These are phyloP conservation scores for Myotis vivesi DNA, from an alignment of 2,797 vertebrate genomes.

Conservation along the genomic window DNA sequence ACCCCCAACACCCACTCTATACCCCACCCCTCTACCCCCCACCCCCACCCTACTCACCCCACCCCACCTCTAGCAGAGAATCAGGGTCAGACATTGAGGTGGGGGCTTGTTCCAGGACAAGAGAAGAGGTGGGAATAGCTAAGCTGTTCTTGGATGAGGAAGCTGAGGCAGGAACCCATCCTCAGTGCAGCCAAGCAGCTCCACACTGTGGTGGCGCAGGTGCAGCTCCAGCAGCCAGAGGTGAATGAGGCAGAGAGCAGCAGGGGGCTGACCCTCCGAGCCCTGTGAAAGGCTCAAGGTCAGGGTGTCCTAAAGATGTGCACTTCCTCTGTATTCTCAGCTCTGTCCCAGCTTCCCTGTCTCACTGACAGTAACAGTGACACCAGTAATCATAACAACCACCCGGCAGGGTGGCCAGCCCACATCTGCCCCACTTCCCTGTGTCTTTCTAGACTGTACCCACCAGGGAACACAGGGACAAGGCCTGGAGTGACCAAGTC, in stretches of 20 bases:
- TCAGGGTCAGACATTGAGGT: accelerated
- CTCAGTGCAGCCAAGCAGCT: not conserved
- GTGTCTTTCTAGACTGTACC: not conserved
- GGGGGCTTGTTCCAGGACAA: not conserved
- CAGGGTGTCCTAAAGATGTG: not conserved
- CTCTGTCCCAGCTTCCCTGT: no score
- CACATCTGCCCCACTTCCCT: constrained; percentile 42
- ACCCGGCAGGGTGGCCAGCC: not conserved
- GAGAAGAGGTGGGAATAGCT: accelerated
- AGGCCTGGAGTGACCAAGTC: not conserved
- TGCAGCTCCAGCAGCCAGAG: not conserved
- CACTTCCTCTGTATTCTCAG: not conserved
- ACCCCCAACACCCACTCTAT: no score
- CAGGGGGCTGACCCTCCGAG: not conserved
- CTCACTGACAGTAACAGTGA: not conserved
- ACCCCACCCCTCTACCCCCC: not conserved
- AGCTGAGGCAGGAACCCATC: not conserved
- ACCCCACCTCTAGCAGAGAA: not conserved
- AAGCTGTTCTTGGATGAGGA: not conserved
- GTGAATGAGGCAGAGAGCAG: not conserved
- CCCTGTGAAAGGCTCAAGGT: not conserved
- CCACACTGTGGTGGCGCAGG: not conserved
- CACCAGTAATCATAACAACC: not conserved
- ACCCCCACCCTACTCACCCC: not conserved
- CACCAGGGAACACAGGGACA: accelerated